Conservation (phyloP, 2,797 vertebrate genomes). For the Lutjanus campechanus region DNA sequence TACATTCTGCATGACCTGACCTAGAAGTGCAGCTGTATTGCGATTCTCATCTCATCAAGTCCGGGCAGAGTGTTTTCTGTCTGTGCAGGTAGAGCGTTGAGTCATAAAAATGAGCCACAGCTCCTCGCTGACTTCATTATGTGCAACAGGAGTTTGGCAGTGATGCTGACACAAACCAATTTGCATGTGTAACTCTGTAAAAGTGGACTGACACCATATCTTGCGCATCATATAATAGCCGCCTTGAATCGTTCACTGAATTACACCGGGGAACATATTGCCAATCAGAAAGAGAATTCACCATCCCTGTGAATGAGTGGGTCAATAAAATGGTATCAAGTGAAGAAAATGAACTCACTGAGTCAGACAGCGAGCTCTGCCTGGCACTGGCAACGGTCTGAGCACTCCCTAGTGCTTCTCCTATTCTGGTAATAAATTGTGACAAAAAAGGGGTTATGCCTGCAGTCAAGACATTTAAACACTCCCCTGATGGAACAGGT, state of each 20-base stretch:
- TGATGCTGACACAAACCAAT: constrained; percentile 53
- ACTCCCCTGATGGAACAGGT: constrained; percentile 67
- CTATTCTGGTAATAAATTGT: constrained; percentile 71
- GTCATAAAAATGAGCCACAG: constrained; percentile 61
- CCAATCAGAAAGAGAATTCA: constrained; percentile 56
- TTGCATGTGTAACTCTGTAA: constrained; percentile 42
- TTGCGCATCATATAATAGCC: constrained; percentile 22
- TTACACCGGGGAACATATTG: constrained; percentile 16
- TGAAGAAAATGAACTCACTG: constrained; percentile 57
- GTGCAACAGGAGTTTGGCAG: constrained; percentile 51
- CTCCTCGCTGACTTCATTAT: constrained; percentile 59
- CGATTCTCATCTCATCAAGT: constrained; percentile 59
- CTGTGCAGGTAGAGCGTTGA: constrained; percentile 52
- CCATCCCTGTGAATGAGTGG: constrained; percentile 34
- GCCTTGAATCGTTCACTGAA: constrained; percentile 31
- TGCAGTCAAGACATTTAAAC: constrained; percentile 66
- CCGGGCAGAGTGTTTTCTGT: constrained; percentile 48
- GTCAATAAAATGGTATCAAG: constrained; percentile 49
- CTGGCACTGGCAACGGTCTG: constrained; percentile 38
- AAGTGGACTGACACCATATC: constrained; percentile 31
- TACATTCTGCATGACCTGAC: constrained; percentile 49
- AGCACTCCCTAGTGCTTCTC: constrained; percentile 59
- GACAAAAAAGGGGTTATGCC: constrained; percentile 60
- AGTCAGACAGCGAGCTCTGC: constrained; percentile 32
- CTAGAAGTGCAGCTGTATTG: constrained; percentile 52